phyloP scores from a whole-genome alignment of 2,113 vertebrate species.

The Syrmaticus mikado region DNA sequence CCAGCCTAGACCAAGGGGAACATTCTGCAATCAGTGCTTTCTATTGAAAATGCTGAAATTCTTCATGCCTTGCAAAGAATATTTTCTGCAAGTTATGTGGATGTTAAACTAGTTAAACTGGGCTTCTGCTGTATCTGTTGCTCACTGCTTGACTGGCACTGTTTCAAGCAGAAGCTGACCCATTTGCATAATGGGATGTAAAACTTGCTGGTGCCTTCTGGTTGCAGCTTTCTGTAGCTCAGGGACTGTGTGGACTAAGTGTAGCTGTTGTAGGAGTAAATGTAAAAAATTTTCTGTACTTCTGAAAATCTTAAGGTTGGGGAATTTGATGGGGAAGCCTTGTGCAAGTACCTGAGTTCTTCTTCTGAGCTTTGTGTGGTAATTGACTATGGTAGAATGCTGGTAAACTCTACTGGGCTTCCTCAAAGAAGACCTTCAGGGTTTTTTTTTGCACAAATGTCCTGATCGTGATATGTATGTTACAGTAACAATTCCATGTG shows the following conservation, averaged over 20 bases:
- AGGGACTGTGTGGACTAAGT: not conserved
- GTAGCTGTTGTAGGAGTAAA: not conserved
- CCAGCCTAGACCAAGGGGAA: not conserved
- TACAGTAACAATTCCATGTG: not conserved
- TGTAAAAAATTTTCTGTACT: not conserved
- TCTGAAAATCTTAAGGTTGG: not conserved
- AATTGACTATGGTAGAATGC: not conserved
- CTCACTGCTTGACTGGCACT: not conserved
- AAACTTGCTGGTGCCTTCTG: not conserved
- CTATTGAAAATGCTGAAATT: not conserved
- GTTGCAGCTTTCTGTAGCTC: not conserved
- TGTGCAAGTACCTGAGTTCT: not conserved
- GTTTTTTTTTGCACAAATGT: not conserved
- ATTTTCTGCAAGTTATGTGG: not conserved
- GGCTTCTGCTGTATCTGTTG: not conserved
- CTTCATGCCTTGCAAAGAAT: not conserved
- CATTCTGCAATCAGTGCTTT: not conserved
- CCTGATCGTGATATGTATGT: not conserved
- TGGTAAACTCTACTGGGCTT: not conserved
- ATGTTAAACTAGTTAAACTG: not conserved
- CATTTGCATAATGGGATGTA: not conserved
- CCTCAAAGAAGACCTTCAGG: fast-evolving
- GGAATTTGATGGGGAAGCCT: not conserved
- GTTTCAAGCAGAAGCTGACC: not conserved
- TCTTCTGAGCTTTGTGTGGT: not conserved